Conservation (phyloP, 2,797 vertebrate genomes). For the Gymnocypris eckloni region DNA sequence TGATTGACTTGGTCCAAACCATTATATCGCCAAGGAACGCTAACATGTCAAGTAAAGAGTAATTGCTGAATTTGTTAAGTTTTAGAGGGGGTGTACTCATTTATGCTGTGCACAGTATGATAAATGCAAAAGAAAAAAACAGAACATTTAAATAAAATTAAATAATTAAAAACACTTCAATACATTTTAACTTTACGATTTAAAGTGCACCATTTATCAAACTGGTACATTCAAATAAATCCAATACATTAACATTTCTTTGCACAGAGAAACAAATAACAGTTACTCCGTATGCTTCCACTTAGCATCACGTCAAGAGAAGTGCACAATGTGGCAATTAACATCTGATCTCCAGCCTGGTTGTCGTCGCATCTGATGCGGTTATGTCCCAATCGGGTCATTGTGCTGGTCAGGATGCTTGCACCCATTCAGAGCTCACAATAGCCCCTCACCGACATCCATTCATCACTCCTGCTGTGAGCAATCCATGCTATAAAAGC, state of each 20-base stretch:
- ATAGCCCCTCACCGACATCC: constrained; percentile 62
- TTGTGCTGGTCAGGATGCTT: constrained; percentile 51
- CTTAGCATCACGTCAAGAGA: neutral
- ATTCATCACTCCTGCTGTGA: constrained; percentile 61
- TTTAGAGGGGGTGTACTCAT: no score
- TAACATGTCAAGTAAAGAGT: no score
- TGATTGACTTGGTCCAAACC: no score
- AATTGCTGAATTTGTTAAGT: no score
- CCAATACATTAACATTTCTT: no score
- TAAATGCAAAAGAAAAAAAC: neutral
- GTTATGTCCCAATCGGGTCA: constrained; percentile 15
- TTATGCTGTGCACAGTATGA: neutral
- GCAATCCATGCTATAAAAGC: constrained; percentile 47
- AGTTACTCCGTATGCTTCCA: neutral
- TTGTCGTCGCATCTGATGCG: neutral
- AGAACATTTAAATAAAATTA: neutral
- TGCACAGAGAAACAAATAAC: neutral
- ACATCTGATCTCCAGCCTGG: neutral
- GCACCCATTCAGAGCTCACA: constrained; percentile 66
- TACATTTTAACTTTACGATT: neutral
- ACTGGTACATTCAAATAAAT: neutral
- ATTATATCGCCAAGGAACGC: no score
- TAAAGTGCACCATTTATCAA: neutral
- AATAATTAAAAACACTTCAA: neutral
- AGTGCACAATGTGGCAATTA: constrained; percentile 3